Conservation (phyloP, 2,113 vertebrate species). For the Labeo rohita region DNA sequence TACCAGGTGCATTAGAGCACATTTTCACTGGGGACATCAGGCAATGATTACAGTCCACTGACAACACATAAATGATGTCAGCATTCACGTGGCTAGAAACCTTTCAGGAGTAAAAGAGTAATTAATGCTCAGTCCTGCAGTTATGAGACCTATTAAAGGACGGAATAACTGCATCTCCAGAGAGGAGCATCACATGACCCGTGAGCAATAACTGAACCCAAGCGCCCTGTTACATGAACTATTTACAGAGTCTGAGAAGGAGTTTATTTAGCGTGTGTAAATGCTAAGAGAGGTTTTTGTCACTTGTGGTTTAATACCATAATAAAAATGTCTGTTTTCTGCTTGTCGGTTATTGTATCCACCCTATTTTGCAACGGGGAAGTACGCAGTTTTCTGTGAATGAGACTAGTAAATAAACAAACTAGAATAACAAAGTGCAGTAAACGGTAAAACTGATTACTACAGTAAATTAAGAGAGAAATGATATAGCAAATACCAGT, state of each 20-base stretch:
- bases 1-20: background rate
- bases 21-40: background rate
- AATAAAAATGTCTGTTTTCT: background rate
- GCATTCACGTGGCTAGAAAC: background rate
- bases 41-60: slow-evolving; percentile 5
- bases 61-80: slow-evolving; percentile 10
- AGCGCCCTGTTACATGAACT: background rate
- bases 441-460: too few species aligned
- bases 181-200: slow-evolving; percentile 10
- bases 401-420: too few species aligned
- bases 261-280: background rate
- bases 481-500: background rate
- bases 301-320: background rate
- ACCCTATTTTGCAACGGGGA: too few species aligned
- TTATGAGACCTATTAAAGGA: slow-evolving; percentile 13
- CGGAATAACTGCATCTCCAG: slow-evolving; percentile 1
- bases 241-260: background rate
- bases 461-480: background rate
- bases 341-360: too few species aligned
- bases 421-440: too few species aligned
- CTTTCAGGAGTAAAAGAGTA: background rate
- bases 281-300: background rate
- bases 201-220: background rate
- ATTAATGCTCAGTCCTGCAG: slow-evolving; percentile 2
- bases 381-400: too few species aligned